Percentiles rank a stretch among this genome's conserved stretches.
Evolutionary conservation across 2,888 invertebrate genomes (phyloP).

Genomic region (Cordylochernes scorpioides): DNA sequence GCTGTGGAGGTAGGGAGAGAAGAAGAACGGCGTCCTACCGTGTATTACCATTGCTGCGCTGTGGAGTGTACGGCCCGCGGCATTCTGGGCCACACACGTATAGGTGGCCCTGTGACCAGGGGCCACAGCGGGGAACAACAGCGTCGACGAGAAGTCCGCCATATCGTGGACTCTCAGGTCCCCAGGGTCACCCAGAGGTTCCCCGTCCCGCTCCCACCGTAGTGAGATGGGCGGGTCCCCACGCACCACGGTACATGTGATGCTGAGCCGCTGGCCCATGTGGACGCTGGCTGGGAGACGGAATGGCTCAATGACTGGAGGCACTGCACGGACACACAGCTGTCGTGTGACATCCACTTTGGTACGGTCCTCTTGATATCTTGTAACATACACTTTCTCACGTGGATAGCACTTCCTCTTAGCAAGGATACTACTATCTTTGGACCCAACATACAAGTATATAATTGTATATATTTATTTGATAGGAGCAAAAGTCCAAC

Average conservation of each 20-base stretch:
- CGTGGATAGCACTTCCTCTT: no score
- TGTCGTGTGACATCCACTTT: no score
- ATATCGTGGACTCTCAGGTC: constrained; percentile 15
- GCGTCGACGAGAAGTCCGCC: constrained; percentile 19
- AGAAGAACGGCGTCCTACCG: no score
- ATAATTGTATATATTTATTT: no score
- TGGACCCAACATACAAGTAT: no score
- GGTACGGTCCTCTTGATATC: no score
- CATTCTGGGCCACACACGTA: constrained; percentile 19
- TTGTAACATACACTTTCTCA: no score
- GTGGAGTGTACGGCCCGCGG: constrained; percentile 17
- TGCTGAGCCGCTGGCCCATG: constrained; percentile 22
- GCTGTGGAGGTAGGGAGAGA: no score
- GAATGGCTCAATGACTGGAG: constrained; percentile 38
- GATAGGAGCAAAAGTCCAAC: no score
- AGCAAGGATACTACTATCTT: no score
- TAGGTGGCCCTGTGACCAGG: constrained; percentile 19
- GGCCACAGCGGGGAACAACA: constrained; percentile 19
- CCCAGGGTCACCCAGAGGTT: constrained; percentile 1
- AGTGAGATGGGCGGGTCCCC: constrained; percentile 20
- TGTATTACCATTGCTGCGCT: constrained; percentile 18
- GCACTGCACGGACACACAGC: no score
- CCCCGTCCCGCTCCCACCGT: constrained; percentile 21
- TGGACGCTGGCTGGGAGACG: constrained; percentile 22
- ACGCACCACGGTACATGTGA: constrained; percentile 22